Conservation (phyloP, 1,140 invertebrate species). For the Zaprionus kolodkinae region DNA sequence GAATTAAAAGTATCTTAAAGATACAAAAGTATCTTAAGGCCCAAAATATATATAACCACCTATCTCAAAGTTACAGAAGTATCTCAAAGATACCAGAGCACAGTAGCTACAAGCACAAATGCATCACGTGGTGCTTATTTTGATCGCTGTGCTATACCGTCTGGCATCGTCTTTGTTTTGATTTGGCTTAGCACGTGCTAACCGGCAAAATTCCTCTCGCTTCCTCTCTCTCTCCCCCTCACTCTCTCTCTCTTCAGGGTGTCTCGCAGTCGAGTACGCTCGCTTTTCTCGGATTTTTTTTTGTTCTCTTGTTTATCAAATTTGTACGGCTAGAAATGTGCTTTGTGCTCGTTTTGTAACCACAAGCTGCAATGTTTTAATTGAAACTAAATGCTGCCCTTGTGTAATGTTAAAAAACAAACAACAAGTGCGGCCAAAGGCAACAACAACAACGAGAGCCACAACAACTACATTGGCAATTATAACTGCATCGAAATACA, state of each 20-base stretch:
- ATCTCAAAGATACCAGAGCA: not conserved
- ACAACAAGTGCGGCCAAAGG: slow-evolving; percentile 48
- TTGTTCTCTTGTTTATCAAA: slow-evolving; percentile 28
- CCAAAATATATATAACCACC: not conserved
- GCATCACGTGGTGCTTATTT: not conserved
- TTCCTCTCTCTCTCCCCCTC: not conserved
- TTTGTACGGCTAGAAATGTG: slow-evolving; percentile 36
- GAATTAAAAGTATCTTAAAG: not conserved
- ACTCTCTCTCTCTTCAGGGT: not conserved
- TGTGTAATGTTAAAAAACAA: slow-evolving; percentile 72
- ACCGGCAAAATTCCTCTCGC: not conserved
- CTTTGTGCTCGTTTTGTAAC: slow-evolving; percentile 53
- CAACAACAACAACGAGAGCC: slow-evolving; percentile 35
- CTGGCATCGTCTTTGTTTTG: not conserved
- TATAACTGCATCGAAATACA: slow-evolving; percentile 43
- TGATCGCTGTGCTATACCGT: not conserved
- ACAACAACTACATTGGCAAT: slow-evolving; percentile 47
- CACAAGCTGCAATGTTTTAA: slow-evolving; percentile 78
- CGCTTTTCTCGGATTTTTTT: not conserved
- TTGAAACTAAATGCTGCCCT: slow-evolving; percentile 77
- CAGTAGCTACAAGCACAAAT: not conserved
- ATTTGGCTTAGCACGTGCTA: not conserved
- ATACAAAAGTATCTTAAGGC: not conserved
- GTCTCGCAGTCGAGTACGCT: not conserved
- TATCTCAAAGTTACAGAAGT: not conserved